These are phyloP conservation scores for Oceanites oceanicus DNA, from an alignment of 2,113 vertebrate species.

Conservation along the genomic window DNA sequence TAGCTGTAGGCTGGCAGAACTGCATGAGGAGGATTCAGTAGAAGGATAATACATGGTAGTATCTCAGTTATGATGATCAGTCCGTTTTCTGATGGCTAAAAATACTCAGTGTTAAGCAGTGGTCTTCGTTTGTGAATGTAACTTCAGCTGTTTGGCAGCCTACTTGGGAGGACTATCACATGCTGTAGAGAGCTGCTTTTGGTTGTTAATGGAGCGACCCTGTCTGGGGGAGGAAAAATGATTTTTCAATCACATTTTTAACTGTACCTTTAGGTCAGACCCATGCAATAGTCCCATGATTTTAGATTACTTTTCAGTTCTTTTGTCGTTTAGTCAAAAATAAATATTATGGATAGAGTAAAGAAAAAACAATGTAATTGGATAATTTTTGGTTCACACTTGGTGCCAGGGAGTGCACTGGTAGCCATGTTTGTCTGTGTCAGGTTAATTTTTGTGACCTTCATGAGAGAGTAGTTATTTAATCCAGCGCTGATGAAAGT, in stretches of 20 bases:
- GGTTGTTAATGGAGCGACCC: background rate
- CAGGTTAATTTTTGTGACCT: background rate
- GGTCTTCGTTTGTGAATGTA: background rate
- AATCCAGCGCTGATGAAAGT: background rate
- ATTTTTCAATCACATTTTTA: background rate
- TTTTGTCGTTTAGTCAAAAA: background rate
- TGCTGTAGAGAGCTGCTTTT: background rate
- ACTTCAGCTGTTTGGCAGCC: background rate
- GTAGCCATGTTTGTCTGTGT: background rate
- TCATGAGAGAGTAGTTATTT: background rate
- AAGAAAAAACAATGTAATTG: background rate
- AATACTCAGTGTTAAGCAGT: background rate
- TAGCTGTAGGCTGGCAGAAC: background rate
- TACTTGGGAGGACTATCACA: background rate
- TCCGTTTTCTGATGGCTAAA: background rate
- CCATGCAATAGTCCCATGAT: background rate
- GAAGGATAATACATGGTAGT: background rate
- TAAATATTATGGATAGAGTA: background rate
- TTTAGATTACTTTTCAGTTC: background rate
- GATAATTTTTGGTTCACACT: background rate
- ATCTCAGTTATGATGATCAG: background rate
- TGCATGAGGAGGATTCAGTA: background rate
- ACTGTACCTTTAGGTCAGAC: background rate
- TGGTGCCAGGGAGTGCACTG: background rate
- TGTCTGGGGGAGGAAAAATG: background rate